These are phyloP conservation scores for Athene cunicularia DNA, from an alignment of 2,113 vertebrate genomes.

Conservation along the genomic window DNA sequence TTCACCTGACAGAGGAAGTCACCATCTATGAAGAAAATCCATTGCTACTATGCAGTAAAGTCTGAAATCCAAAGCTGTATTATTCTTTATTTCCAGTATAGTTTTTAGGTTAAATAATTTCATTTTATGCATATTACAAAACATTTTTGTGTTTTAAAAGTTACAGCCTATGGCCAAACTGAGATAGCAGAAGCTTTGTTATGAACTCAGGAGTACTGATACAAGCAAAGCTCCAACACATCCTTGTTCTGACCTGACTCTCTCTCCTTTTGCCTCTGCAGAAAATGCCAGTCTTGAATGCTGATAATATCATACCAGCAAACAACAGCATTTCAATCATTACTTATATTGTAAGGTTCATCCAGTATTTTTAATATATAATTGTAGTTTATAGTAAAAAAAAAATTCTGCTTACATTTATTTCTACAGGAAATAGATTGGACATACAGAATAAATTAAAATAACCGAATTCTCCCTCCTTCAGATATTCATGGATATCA, in stretches of 20 bases:
- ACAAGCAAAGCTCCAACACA: neutral
- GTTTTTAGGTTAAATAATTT: neutral
- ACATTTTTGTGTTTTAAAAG: neutral
- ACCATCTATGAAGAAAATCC: neutral
- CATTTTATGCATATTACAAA: neutral
- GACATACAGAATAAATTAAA: neutral
- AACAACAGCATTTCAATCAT: neutral
- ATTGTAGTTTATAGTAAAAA: neutral
- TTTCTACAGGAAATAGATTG: neutral
- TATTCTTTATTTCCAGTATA: neutral
- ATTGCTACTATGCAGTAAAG: neutral
- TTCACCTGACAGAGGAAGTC: neutral
- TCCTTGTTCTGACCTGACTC: neutral
- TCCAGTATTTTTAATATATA: neutral
- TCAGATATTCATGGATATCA: neutral
- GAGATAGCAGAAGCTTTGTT: neutral
- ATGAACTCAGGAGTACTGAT: neutral
- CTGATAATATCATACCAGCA: neutral
- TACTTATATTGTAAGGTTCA: neutral
- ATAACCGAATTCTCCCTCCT: neutral
- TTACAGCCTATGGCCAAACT: neutral
- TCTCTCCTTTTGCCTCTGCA: conserved; percentile 4
- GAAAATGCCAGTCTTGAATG: neutral
- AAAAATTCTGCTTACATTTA: neutral
- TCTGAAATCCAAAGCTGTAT: neutral